Base-by-base conservation (phyloP, 1,140 invertebrate species). In the Onthophagus taurus region DNA sequence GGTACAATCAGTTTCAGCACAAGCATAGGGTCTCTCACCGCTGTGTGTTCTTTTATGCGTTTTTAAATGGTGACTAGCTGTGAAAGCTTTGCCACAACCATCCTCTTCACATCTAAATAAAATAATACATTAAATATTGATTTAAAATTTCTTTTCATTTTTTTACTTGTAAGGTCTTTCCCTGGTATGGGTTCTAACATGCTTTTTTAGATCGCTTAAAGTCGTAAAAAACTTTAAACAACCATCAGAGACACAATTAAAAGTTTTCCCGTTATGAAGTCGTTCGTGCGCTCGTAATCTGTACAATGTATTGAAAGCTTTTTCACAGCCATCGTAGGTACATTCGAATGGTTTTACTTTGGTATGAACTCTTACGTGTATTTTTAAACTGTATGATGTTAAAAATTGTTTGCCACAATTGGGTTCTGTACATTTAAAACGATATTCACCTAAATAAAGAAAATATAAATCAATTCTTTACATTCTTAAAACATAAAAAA, bases 181-280 rank as follows among this genome's bases (percentile, higher is more conserved):
- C 65, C 91, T 85, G 39, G 90, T 93, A 57, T 96, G 90, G 31
- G 87, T 91, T 44, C 90, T 74, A 53, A 80, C 78, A 66, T 96
- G 92, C 77, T 95, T 96, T 66, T 90, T 86, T 51, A 94, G 72
- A 69, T 95, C 91, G 66, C 88, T 92, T 33, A 90, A 67, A 20
- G 92, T 96, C 6, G 91, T 96, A 65, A 97, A 97, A 66, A 81
- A 88, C 67, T 95, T 95, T 33, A 78, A 73, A 58, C 91, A 97
- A 45, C 84, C 83, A 54, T 76, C 72, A 45, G 80, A 71, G 57
- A 81, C 75, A 69, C 92, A 97, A 66, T 95, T 92, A 65, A 95
- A 97, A n/a, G 90, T 94, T 59, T 93, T 80, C 8, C 92, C 91
- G 61, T 83, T 93, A 67, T 96, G 92, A 46, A 96, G 70, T 54